Evolutionary conservation across 2,888 invertebrate genomes (phyloP).

Genomic region (Taphrorychus bicolor): DNA sequence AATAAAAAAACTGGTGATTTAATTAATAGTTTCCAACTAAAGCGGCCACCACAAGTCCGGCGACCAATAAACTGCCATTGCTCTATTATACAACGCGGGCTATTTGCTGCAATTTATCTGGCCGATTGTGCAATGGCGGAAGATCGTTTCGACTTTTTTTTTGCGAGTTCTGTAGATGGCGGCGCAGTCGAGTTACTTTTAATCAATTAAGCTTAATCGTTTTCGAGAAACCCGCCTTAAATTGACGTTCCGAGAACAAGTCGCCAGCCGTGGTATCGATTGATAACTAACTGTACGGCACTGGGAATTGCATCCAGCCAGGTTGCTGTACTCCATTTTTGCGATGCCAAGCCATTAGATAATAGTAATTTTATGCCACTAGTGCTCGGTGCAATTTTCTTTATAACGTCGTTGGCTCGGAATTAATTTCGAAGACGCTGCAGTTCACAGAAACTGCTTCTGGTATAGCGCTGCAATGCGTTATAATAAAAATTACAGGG

Average conservation of each 20-base stretch:
- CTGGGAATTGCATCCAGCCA: conserved; percentile 23
- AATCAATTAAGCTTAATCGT: conserved; percentile 48
- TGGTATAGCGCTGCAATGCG: neutral
- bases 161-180: conserved; percentile 43
- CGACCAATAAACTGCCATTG: conserved; percentile 46
- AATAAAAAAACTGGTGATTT: conserved; percentile 21
- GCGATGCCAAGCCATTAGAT: conserved; percentile 25
- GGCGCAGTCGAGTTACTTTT: conserved; percentile 42
- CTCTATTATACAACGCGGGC: conserved; percentile 45
- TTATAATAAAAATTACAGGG: conserved; percentile 15
- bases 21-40: conserved; percentile 35
- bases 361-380: conserved; percentile 37
- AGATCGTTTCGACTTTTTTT: conserved; percentile 44
- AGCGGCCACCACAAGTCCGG: conserved; percentile 23
- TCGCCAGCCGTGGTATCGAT: conserved; percentile 1
- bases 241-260: conserved; percentile 44
- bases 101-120: conserved; percentile 44
- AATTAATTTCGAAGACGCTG: conserved; percentile 23
- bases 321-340: conserved; percentile 30
- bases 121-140: conserved; percentile 46
- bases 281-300: conserved; percentile 43
- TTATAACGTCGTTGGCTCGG: conserved; percentile 12
- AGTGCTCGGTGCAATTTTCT: conserved; percentile 15
- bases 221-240: conserved; percentile 45
- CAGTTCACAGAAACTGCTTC: conserved; percentile 7